Conservation (phyloP, 2,113 vertebrate species). For the Muntiacus reevesi region DNA sequence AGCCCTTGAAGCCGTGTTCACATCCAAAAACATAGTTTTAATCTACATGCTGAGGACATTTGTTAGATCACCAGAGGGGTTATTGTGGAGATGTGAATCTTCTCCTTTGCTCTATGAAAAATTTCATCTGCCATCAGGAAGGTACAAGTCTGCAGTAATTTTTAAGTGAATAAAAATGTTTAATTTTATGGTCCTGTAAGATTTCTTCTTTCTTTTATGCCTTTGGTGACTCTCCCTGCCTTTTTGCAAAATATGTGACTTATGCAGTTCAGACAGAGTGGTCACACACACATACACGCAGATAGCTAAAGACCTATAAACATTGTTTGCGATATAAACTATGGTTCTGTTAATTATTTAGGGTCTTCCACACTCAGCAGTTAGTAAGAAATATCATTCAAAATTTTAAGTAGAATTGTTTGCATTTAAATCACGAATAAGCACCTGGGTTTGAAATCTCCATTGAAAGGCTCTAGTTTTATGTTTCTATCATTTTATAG, state of each 20-base stretch:
- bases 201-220: background rate
- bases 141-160: background rate
- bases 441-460: background rate
- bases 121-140: background rate
- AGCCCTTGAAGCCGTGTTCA: background rate
- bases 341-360: background rate
- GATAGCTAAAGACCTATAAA: background rate
- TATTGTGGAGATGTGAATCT: background rate
- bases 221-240: background rate
- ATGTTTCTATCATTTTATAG: background rate
- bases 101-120: background rate
- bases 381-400: background rate
- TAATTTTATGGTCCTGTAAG: background rate
- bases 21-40: background rate
- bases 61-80: background rate
- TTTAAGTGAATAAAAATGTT: background rate
- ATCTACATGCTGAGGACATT: background rate
- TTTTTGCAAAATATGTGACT: background rate
- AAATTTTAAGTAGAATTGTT: background rate
- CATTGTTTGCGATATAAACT: background rate
- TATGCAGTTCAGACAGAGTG: background rate
- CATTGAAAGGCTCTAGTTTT: background rate
- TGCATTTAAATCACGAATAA: background rate
- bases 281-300: background rate
- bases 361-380: background rate